Evolutionary conservation across 1,140 invertebrate genomes (phyloP), one percentile per base, ranked within the genome.

Genomic region (Drosophila serrata): DNA sequence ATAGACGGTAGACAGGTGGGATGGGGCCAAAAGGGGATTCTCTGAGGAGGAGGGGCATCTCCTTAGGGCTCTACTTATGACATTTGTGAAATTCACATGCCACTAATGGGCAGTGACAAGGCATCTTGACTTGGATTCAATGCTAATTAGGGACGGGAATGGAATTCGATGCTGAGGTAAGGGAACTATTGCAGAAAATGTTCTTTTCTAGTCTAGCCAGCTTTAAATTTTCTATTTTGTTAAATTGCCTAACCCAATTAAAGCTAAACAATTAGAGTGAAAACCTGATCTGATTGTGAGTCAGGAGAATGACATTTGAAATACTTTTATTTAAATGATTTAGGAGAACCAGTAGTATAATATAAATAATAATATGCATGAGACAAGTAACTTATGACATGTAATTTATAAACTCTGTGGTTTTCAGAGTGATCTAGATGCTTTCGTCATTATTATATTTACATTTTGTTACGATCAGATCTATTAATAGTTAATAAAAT

Each of bases 71-170:
- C 59, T 42, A 51, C 72, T 70, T 61, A 74, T 69, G 67, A 64
- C 73, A 74, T 74, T 77, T 81, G 56, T 59, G 63, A 78, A 85
- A 75, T 75, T 86, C 78, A 59, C 78, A 85, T 45, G 48, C 67
- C 55, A 74, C 55, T 67, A 81, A 82, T 75, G 72, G 60, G 60
- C 22, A 61, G 40, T 51, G 60, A 65, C 60, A 67, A 76, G 72
- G 33, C 51, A 56, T 56, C 61, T 59, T 35, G 22, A 29, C 9
- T 35, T 33, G 62, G 45, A 51, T 70, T 40, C 61, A 65, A 67
- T 80, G 81, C 55, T 85, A 86, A 81, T 81, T 85, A 75, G 27
- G 46, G 62, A 35, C 35, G 51, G 42, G 49, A 37, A 64, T 27
- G 61, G 61, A 33, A 33, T 64, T 61, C 19, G 61, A 6, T 39